phyloP scores from a whole-genome alignment of 2,797 vertebrate genomes.

The Gobio occitaniae region DNA sequence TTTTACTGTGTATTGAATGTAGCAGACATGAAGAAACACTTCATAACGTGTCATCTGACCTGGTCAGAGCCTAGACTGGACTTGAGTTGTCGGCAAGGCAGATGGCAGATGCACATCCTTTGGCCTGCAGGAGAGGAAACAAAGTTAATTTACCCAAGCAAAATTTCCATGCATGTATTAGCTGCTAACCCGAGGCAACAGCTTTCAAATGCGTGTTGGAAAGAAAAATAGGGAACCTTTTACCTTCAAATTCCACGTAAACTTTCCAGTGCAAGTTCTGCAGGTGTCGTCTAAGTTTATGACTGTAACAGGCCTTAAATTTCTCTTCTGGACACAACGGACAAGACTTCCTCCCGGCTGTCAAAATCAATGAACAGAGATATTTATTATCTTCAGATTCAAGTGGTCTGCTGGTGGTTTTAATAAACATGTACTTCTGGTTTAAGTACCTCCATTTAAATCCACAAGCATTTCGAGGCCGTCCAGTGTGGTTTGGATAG shows the following conservation, averaged over 20 bases:
- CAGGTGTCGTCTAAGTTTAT: slow-evolving; percentile 92
- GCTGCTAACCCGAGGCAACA: background rate
- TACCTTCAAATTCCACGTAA: slow-evolving; percentile 96
- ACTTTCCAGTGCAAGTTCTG: slow-evolving; percentile 98
- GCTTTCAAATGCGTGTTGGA: background rate
- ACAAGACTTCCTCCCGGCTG: slow-evolving; percentile 88
- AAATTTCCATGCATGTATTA: background rate
- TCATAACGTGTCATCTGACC: slow-evolving; percentile 65
- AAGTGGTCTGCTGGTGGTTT: background rate
- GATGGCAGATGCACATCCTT: slow-evolving; percentile 96
- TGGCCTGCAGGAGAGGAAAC: slow-evolving; percentile 78
- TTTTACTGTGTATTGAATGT: too few relatives aligned
- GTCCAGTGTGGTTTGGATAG: slow-evolving; percentile 89
- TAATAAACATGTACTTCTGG: background rate
- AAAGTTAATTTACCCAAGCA: background rate
- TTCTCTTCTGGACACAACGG: slow-evolving; percentile 94
- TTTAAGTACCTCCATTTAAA: slow-evolving; percentile 79
- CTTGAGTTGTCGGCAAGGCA: slow-evolving; percentile 88
- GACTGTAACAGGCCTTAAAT: slow-evolving; percentile 89
- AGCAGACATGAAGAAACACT: background rate
- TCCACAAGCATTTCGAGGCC: slow-evolving; percentile 89
- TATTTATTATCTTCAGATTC: background rate
- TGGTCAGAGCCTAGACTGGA: slow-evolving; percentile 83
- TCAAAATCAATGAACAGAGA: background rate
- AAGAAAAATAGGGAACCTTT: background rate